These are phyloP conservation scores for Saccopteryx bilineata DNA, from an alignment of 2,113 vertebrate genomes.

Conservation along the genomic window DNA sequence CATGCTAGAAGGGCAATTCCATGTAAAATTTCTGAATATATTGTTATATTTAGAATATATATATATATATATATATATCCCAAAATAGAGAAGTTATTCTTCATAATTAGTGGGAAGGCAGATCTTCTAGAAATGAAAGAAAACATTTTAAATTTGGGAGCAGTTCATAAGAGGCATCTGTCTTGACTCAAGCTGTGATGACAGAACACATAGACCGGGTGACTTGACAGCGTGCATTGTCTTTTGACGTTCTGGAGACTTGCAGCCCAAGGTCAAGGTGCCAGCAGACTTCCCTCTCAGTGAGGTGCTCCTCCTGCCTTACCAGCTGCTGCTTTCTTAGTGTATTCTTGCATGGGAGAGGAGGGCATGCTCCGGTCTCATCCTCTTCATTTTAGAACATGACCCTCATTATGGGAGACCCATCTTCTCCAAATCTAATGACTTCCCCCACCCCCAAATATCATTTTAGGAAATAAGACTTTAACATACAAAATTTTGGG, in stretches of 20 bases:
- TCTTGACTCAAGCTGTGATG: background rate
- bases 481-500: background rate
- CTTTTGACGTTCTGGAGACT: background rate
- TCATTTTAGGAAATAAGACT: background rate
- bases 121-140: background rate
- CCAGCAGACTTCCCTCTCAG: background rate
- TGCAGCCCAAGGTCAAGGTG: too few species aligned
- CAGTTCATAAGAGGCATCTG: background rate
- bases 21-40: background rate
- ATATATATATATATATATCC: slow-evolving; percentile 18
- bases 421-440: background rate
- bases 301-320: background rate
- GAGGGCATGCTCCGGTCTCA: background rate
- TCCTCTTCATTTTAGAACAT: background rate
- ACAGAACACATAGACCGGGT: background rate
- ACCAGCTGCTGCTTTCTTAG: background rate
- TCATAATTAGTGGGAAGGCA: background rate
- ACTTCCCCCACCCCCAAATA: background rate
- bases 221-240: background rate
- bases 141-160: background rate
- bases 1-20: background rate
- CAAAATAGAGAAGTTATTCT: background rate
- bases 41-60: background rate
- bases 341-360: background rate
- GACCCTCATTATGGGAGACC: fast-evolving